phyloP scores from a whole-genome alignment of 2,888 invertebrate species.

The Thymelicus lineola region DNA sequence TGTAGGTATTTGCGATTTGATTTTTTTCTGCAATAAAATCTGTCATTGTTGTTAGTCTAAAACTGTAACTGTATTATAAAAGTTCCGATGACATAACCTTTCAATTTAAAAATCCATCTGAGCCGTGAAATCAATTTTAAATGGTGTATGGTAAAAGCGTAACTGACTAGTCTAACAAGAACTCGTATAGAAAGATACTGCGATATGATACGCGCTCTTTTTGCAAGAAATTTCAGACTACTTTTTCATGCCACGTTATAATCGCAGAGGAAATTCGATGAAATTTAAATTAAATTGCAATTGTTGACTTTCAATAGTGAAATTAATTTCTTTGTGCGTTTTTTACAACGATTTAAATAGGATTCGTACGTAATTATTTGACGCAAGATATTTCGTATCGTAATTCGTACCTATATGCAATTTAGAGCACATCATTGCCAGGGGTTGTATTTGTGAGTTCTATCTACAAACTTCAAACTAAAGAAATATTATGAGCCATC shows the following conservation, averaged over 20 bases:
- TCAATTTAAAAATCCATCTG: constrained; percentile 40
- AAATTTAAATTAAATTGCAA: constrained; percentile 25
- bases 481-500: constrained; percentile 17
- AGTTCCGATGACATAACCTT: constrained; percentile 43
- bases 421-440: background rate
- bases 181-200: constrained; percentile 26
- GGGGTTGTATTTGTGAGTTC: too few species aligned
- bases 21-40: constrained; percentile 8
- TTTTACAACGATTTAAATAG: constrained; percentile 3
- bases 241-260: constrained; percentile 16
- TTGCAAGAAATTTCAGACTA: constrained; percentile 24
- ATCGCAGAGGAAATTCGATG: constrained; percentile 6
- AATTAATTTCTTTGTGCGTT: constrained; percentile 14
- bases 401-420: background rate
- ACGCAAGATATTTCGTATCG: background rate
- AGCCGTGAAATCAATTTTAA: constrained; percentile 40
- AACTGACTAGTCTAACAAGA: constrained; percentile 34
- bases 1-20: constrained; percentile 14
- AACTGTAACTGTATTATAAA: constrained; percentile 10
- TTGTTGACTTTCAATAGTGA: constrained; percentile 10
- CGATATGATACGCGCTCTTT: constrained; percentile 20
- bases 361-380: constrained; percentile 3
- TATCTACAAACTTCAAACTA: background rate
- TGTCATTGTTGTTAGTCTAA: constrained; percentile 7
- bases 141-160: constrained; percentile 45